phyloP scores from a whole-genome alignment of 2,888 invertebrate species.

The Papilio demoleus region DNA sequence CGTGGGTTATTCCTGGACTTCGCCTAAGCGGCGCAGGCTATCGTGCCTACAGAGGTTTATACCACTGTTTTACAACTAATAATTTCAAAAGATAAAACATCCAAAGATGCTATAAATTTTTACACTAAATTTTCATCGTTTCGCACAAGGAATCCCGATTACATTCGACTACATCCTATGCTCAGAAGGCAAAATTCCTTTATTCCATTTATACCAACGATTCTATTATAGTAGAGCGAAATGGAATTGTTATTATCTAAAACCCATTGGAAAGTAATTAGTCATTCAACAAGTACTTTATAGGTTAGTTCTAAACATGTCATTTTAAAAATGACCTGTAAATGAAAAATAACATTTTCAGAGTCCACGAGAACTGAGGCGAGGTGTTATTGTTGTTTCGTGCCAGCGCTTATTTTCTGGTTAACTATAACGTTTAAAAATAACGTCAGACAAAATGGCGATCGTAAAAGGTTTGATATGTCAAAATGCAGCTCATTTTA shows the following conservation, averaged over 20 bases:
- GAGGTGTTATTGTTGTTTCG: slow-evolving; percentile 33
- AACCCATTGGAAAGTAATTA: background rate
- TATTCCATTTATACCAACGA: background rate
- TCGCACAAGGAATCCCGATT: background rate
- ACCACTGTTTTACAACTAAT: slow-evolving; percentile 55
- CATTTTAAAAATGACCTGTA: slow-evolving; percentile 31
- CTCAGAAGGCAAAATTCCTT: background rate
- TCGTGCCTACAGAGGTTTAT: slow-evolving; percentile 66
- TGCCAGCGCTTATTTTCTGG: slow-evolving; percentile 37
- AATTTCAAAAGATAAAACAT: slow-evolving; percentile 26
- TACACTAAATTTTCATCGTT: background rate
- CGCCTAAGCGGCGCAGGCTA: slow-evolving; percentile 71
- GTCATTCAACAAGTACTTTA: slow-evolving; percentile 30
- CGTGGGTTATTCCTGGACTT: slow-evolving; percentile 81
- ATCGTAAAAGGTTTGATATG: slow-evolving; percentile 41
- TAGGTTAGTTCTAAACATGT: slow-evolving; percentile 20
- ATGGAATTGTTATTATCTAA: background rate
- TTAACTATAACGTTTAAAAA: slow-evolving; percentile 39
- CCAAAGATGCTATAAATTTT: slow-evolving; percentile 18
- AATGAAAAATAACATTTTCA: slow-evolving; percentile 23
- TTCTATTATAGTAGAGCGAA: background rate
- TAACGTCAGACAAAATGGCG: slow-evolving; percentile 36
- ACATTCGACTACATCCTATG: background rate
- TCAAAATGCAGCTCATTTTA: slow-evolving; percentile 39
- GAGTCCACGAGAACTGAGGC: background rate